Evolutionary conservation across 2,888 invertebrate genomes (phyloP), one percentile per base, ranked within the genome.

Genomic region (Phalera bucephala): DNA sequence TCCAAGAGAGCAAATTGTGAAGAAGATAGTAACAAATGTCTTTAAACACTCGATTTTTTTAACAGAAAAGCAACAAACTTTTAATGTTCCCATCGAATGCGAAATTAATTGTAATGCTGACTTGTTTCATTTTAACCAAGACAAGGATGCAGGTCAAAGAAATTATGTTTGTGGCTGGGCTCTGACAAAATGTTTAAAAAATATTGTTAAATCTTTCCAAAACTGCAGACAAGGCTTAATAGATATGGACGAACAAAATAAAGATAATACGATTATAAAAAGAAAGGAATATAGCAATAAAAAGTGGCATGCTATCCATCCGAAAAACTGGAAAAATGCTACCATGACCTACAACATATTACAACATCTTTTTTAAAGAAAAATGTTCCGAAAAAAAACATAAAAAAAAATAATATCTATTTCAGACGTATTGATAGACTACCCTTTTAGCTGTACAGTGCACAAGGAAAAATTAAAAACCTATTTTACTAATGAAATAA

Each of bases 1-100:
- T n/a, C n/a, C n/a, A n/a, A n/a, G n/a, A n/a, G n/a, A n/a, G 2
- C 52, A 45, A 62, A 57, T 10, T 59, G 59, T 15, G 55, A 59
- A 25, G 34, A 40, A 4, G 53, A 57, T 20, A 10, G 21, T 0
- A 44, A 47, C 20, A 23, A 30, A 4, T 54, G 35, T 30, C 14
- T 50, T 1, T 27, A 50, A 14, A 34, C 17, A 3, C n/a, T 45
- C 17, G 29, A 40, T 34, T 45, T 43, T 35, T 39, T 31, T 30
- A 31, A 39, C 31, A 34, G 31, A 38, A 2, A 20, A 7, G 2
- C 2, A 2, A 33, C 13, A 30, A 25, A 28, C 21, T 31, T 8
- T 20, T 27, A 30, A 39, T 22, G 21, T 33, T 20, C 5, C 37
- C 10, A 21, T 37, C 13, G 15, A 37, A 15, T 33, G 30, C 8